These are phyloP conservation scores for Selenia dentaria DNA, from an alignment of 2,888 invertebrate species.

Conservation along the genomic window DNA sequence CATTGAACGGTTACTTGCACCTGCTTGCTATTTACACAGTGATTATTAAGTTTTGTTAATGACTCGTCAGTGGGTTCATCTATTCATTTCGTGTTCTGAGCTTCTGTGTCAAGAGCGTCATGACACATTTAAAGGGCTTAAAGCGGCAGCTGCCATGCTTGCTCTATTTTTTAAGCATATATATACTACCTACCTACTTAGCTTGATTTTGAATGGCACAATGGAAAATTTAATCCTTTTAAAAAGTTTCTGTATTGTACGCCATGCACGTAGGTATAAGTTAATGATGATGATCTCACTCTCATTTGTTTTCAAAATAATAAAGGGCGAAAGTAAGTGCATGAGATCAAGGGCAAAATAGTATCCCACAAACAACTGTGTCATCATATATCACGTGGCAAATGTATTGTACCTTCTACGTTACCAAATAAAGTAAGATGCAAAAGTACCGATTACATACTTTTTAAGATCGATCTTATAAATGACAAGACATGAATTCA, in stretches of 20 bases:
- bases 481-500: too few species aligned
- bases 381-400: too few species aligned
- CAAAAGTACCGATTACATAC: too few species aligned
- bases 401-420: too few species aligned
- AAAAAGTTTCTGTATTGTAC: background rate
- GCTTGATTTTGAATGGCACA: background rate
- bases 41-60: conserved; percentile 6
- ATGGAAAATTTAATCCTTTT: background rate
- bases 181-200: too few species aligned
- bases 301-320: background rate
- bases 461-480: too few species aligned
- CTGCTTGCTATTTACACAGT: conserved; percentile 2
- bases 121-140: background rate
- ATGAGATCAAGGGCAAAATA: too few species aligned
- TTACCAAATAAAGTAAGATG: too few species aligned
- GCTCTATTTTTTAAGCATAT: background rate
- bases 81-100: background rate
- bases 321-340: background rate
- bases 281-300: background rate
- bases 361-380: too few species aligned
- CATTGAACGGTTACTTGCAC: conserved; percentile 4
- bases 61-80: background rate
- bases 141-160: background rate
- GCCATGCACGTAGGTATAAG: background rate
- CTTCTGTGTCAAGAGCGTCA: background rate